Evolutionary conservation across 2,888 invertebrate genomes (phyloP).

Genomic region (Oscheius sp.): DNA sequence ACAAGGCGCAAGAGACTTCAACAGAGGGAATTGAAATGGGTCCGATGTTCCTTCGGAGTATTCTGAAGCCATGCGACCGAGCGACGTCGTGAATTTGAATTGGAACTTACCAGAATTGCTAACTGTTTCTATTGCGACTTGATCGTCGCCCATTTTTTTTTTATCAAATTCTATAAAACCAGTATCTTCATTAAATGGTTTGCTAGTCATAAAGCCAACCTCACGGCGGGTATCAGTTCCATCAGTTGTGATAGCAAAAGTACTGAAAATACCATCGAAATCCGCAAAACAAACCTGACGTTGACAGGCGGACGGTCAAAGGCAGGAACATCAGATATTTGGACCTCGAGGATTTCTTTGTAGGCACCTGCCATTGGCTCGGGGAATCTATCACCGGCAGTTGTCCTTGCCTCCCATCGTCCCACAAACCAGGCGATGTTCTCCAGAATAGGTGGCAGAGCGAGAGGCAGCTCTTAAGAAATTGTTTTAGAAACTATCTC

Average conservation of each 20-base stretch:
- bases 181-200: conserved; percentile 63
- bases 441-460: conserved; percentile 66
- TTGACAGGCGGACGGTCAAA: conserved; percentile 69
- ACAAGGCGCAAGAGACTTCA: too few relatives aligned
- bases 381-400: conserved; percentile 56
- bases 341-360: conserved; percentile 59
- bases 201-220: conserved; percentile 64
- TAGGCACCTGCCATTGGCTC: conserved; percentile 57
- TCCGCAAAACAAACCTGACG: conserved; percentile 50
- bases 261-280: conserved; percentile 27
- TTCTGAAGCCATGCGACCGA: conserved; percentile 25
- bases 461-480: conserved; percentile 51
- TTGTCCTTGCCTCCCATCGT: conserved; percentile 60
- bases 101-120: conserved; percentile 58
- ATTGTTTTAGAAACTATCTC: not conserved
- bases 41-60: conserved; percentile 21
- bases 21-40: conserved; percentile 26
- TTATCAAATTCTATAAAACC: conserved; percentile 63
- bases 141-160: conserved; percentile 52
- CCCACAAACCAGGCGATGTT: conserved; percentile 67
- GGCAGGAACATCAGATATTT: conserved; percentile 59
- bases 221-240: conserved; percentile 56
- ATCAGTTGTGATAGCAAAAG: conserved; percentile 50
- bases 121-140: conserved; percentile 62
- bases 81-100: conserved; percentile 8